A percentile compares a stretch with the other conserved stretches of the same genome.
Evolutionary conservation across 2,888 invertebrate species (phyloP).

Genomic region (Torymus texanus): DNA sequence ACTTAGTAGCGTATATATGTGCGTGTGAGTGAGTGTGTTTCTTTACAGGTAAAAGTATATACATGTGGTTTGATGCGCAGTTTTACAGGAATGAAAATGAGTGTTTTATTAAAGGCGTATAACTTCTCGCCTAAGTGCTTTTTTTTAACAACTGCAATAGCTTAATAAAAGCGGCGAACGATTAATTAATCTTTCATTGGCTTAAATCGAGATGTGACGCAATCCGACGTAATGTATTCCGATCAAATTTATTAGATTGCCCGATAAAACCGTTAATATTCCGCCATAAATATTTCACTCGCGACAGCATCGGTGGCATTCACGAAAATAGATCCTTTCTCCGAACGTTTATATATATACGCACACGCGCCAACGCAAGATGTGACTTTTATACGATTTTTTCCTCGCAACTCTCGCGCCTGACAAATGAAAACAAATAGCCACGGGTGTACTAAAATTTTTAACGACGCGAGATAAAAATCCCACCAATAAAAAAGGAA

Average conservation of each 20-base stretch:
- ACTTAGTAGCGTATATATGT: too few relatives aligned
- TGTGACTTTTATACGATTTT: constrained; percentile 39
- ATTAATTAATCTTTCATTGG: too few relatives aligned
- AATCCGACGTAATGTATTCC: constrained; percentile 24
- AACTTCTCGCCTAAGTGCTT: too few relatives aligned
- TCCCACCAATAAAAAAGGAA: too few relatives aligned
- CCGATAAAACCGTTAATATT: constrained; percentile 1
- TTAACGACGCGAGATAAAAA: constrained; percentile 32
- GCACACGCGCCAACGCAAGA: constrained; percentile 9
- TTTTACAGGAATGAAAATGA: too few relatives aligned
- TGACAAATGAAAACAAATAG: constrained; percentile 36
- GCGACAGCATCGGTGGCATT: constrained; percentile 2
- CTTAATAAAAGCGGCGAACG: too few relatives aligned
- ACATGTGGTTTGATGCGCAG: too few relatives aligned
- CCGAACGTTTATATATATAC: not conserved
- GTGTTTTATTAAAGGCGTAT: too few relatives aligned
- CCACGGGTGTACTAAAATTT: constrained; percentile 33
- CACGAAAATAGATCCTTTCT: constrained; percentile 32
- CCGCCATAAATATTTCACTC: constrained; percentile 16
- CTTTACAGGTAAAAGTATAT: too few relatives aligned
- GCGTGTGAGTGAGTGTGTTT: too few relatives aligned
- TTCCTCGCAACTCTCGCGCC: not conserved
- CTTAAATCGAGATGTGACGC: not conserved
- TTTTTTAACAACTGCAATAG: too few relatives aligned
- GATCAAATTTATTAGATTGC: constrained; percentile 31